Conservation (phyloP, 2,888 invertebrate genomes). For the Macrosoma leucophasiata region DNA sequence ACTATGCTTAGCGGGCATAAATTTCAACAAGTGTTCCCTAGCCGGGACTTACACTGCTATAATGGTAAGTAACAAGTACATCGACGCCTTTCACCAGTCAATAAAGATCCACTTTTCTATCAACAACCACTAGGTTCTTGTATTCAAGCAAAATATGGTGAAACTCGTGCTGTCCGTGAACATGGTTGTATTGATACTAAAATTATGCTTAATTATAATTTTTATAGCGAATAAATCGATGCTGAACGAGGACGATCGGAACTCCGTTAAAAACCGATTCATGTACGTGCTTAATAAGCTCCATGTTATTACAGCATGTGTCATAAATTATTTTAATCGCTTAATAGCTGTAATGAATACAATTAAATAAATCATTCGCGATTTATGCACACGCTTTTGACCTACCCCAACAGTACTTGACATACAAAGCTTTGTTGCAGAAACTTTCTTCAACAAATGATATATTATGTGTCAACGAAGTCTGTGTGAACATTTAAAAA, state of each 20-base stretch:
- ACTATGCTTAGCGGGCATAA: constrained; percentile 40
- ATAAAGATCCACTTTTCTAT: constrained; percentile 64
- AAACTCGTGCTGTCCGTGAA: constrained; percentile 27
- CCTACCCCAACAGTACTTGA: constrained; percentile 26
- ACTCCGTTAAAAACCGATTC: constrained; percentile 20
- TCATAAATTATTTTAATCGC: constrained; percentile 27
- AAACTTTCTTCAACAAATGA: constrained; percentile 26
- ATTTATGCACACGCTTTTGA: constrained; percentile 30
- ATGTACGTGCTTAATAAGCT: constrained; percentile 20
- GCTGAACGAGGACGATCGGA: constrained; percentile 22
- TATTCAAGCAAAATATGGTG: constrained; percentile 33
- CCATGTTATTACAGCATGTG: constrained; percentile 20
- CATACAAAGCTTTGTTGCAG: constrained; percentile 22
- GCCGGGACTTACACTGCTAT: constrained; percentile 35
- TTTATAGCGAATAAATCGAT: constrained; percentile 49
- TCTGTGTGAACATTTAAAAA: too few relatives aligned
- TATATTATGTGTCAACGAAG: too few relatives aligned
- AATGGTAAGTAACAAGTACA: constrained; percentile 34
- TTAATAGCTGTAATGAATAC: constrained; percentile 27
- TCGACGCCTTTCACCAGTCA: constrained; percentile 52
- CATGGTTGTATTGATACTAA: constrained; percentile 20
- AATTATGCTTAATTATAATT: constrained; percentile 51
- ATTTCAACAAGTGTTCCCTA: constrained; percentile 40
- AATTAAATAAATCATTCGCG: constrained; percentile 29
- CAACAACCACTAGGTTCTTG: constrained; percentile 40